phyloP scores from a whole-genome alignment of 1,140 invertebrate genomes.

The Drosophila malerkotliana region DNA sequence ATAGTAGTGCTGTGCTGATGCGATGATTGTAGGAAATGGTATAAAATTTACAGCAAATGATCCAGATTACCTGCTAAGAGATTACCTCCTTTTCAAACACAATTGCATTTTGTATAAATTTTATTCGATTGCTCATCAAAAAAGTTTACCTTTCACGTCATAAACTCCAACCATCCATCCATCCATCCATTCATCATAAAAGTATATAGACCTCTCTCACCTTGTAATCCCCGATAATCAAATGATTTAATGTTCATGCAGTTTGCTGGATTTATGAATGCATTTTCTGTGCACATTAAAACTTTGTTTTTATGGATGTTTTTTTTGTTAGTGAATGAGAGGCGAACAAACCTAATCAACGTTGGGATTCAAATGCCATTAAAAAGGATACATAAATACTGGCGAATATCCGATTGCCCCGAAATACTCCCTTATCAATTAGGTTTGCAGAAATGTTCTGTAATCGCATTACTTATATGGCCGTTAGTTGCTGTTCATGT shows the following conservation, averaged over 20 bases:
- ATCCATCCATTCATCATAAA: not conserved
- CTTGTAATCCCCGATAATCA: not conserved
- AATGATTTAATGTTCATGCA: not conserved
- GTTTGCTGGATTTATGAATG: slow-evolving; percentile 11
- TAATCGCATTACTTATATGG: slow-evolving; percentile 55
- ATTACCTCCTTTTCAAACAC: not conserved
- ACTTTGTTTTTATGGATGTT: slow-evolving; percentile 3
- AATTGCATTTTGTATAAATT: too few relatives aligned
- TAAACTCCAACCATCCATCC: not conserved
- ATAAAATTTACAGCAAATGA: slow-evolving; percentile 19
- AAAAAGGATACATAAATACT: slow-evolving; percentile 27
- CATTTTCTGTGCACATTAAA: slow-evolving; percentile 13
- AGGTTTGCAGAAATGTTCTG: slow-evolving; percentile 5
- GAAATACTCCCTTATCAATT: slow-evolving; percentile 35
- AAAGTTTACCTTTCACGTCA: not conserved
- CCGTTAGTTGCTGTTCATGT: slow-evolving; percentile 44
- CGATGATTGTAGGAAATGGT: slow-evolving; percentile 25
- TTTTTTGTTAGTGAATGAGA: too few relatives aligned
- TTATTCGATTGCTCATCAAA: not conserved
- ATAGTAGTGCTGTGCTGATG: not conserved
- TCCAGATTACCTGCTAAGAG: slow-evolving; percentile 6
- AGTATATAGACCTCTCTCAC: not conserved
- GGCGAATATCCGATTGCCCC: not conserved
- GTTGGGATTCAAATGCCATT: slow-evolving; percentile 12
- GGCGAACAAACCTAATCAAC: slow-evolving; percentile 8